A percentile compares a stretch with the other conserved stretches of the same genome.
Evolutionary conservation across 2,113 vertebrate genomes (phyloP).

Genomic region (Lutjanus erythropterus): DNA sequence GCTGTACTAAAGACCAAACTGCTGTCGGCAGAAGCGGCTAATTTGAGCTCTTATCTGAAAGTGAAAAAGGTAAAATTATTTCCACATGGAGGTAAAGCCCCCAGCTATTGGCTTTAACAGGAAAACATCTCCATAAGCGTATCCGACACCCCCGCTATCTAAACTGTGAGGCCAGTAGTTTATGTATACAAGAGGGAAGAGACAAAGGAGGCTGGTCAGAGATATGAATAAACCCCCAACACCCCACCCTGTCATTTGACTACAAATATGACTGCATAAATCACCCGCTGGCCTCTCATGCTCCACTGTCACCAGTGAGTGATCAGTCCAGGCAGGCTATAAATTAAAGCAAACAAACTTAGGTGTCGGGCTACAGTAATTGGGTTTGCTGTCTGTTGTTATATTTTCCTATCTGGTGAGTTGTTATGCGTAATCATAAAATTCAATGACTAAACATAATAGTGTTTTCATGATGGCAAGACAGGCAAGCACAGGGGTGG

Average conservation of each 20-base stretch:
- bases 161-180: slow-evolving; percentile 3
- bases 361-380: slow-evolving; percentile 64
- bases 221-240: slow-evolving; percentile 56
- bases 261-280: slow-evolving; percentile 69
- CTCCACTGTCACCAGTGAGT: slow-evolving; percentile 52
- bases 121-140: slow-evolving; percentile 30
- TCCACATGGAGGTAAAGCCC: slow-evolving; percentile 38
- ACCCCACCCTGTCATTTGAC: slow-evolving; percentile 61
- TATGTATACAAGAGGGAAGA: slow-evolving; percentile 5
- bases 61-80: slow-evolving; percentile 48
- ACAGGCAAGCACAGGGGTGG: slow-evolving; percentile 45
- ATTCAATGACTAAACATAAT: slow-evolving; percentile 80
- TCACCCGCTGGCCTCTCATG: slow-evolving; percentile 61
- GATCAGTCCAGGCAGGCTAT: slow-evolving; percentile 53
- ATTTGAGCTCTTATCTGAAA: slow-evolving; percentile 66
- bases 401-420: slow-evolving; percentile 65
- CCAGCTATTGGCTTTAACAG: slow-evolving; percentile 19
- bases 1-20: slow-evolving; percentile 44
- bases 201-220: slow-evolving; percentile 35
- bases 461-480: slow-evolving; percentile 71
- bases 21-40: slow-evolving; percentile 39
- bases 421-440: slow-evolving; percentile 80
- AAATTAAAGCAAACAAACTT: slow-evolving; percentile 77
- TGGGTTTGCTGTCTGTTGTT: slow-evolving; percentile 74
- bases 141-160: not conserved